Evolutionary conservation across 2,888 invertebrate genomes (phyloP).

Genomic region (Dexiosoma caninum): DNA sequence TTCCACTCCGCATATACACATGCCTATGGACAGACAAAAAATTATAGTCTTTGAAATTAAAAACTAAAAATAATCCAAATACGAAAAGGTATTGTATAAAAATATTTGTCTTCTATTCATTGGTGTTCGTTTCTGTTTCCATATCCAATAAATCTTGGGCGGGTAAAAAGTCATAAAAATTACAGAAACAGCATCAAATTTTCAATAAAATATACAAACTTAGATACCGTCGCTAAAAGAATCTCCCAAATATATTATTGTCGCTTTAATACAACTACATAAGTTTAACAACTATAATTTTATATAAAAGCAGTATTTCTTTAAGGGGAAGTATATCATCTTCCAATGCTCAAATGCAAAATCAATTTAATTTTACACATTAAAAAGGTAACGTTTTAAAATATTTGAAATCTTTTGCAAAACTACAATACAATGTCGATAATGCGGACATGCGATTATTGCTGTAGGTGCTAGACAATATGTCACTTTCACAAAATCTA

Average conservation of each 20-base stretch:
- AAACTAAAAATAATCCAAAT: slow-evolving; percentile 47
- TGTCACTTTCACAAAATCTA: too few relatives aligned
- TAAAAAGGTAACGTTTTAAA: too few relatives aligned
- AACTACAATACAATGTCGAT: too few relatives aligned
- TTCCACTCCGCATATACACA: too few relatives aligned
- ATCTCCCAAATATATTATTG: slow-evolving; percentile 9
- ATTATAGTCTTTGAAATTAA: slow-evolving; percentile 21
- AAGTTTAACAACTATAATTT: neutral
- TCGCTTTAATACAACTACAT: slow-evolving; percentile 10
- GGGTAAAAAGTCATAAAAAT: slow-evolving; percentile 42
- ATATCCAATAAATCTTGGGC: slow-evolving; percentile 44
- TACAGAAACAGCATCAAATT: slow-evolving; percentile 56
- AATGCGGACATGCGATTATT: too few relatives aligned
- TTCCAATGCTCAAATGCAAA: too few relatives aligned
- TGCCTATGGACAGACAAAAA: neutral
- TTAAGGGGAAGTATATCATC: neutral
- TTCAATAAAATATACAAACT: slow-evolving; percentile 13
- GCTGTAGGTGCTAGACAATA: too few relatives aligned
- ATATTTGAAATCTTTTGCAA: too few relatives aligned
- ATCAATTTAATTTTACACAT: too few relatives aligned
- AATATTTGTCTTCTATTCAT: neutral
- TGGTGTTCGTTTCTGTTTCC: neutral
- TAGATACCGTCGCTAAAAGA: too few relatives aligned
- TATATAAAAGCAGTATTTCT: neutral
- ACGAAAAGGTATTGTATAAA: neutral